Conservation (phyloP, 2,888 invertebrate species). For the Morpho helenor region DNA sequence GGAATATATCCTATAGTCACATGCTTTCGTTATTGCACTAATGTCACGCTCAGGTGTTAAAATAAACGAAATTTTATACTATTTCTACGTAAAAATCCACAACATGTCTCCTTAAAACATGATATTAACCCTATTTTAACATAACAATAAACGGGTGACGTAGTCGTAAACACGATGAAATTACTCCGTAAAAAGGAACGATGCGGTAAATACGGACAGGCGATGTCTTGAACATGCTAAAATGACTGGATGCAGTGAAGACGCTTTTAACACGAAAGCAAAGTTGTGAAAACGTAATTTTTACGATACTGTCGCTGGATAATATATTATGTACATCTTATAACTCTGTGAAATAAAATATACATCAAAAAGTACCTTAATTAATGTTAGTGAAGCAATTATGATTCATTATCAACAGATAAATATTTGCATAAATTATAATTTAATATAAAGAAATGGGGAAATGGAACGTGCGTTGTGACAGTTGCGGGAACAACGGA, state of each 20-base stretch:
- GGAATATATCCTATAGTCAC: no score
- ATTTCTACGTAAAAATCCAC: neutral
- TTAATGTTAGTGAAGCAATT: no score
- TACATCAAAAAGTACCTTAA: neutral
- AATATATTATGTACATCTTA: slow-evolving; percentile 5
- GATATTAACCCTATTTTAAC: slow-evolving; percentile 62
- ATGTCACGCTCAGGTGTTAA: no score
- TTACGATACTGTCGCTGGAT: slow-evolving; percentile 34
- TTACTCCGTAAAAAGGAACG: slow-evolving; percentile 70
- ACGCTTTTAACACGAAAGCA: slow-evolving; percentile 39
- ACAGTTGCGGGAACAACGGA: no score
- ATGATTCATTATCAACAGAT: no score
- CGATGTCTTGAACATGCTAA: slow-evolving; percentile 49
- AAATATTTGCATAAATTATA: no score
- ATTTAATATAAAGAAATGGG: no score
- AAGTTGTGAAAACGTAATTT: slow-evolving; percentile 46
- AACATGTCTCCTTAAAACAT: slow-evolving; percentile 37
- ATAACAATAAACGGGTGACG: slow-evolving; percentile 67
- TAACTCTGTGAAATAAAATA: slow-evolving; percentile 14
- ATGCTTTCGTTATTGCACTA: no score
- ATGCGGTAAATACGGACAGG: slow-evolving; percentile 69
- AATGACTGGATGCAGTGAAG: slow-evolving; percentile 42
- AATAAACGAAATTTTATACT: no score
- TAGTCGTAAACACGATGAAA: slow-evolving; percentile 61
- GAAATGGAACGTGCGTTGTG: no score